Evolutionary conservation across 2,113 vertebrate species (phyloP).

Genomic region (Macrotus californicus): DNA sequence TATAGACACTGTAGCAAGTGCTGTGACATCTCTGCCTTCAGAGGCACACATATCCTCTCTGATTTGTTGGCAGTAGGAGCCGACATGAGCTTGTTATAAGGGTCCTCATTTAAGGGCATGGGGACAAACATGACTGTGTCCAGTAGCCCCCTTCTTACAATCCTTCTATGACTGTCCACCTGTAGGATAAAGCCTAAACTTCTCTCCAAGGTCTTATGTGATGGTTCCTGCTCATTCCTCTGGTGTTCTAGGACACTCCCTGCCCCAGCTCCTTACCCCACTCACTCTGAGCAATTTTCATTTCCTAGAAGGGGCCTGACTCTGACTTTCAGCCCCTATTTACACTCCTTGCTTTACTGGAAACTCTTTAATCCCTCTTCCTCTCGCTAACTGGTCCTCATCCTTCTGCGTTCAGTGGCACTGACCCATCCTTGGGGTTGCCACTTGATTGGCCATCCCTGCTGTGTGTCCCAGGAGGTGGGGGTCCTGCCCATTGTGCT

Average conservation of each 20-base stretch:
- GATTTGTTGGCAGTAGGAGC: not conserved
- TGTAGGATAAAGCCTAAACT: not conserved
- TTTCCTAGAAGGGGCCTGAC: not conserved
- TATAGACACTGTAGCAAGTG: not conserved
- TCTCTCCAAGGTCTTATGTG: not conserved
- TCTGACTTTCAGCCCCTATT: not conserved
- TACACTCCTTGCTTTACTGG: not conserved
- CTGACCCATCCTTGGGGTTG: not conserved
- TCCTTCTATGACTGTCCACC: not conserved
- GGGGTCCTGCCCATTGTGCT: not conserved
- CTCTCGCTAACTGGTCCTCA: not conserved
- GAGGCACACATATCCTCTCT: not conserved
- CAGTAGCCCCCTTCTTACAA: not conserved
- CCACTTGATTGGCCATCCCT: not conserved
- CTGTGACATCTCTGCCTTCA: not conserved
- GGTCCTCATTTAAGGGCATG: not conserved
- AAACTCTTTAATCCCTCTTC: not conserved
- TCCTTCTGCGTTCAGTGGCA: not conserved
- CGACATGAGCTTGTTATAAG: not conserved
- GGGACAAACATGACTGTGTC: not conserved
- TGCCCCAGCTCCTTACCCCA: not conserved
- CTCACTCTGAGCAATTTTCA: not conserved
- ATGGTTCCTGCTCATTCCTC: not conserved
- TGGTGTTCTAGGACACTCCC: not conserved
- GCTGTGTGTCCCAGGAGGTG: not conserved